Conservation (phyloP, 2,797 vertebrate genomes). For the Melanotaenia nigrans region DNA sequence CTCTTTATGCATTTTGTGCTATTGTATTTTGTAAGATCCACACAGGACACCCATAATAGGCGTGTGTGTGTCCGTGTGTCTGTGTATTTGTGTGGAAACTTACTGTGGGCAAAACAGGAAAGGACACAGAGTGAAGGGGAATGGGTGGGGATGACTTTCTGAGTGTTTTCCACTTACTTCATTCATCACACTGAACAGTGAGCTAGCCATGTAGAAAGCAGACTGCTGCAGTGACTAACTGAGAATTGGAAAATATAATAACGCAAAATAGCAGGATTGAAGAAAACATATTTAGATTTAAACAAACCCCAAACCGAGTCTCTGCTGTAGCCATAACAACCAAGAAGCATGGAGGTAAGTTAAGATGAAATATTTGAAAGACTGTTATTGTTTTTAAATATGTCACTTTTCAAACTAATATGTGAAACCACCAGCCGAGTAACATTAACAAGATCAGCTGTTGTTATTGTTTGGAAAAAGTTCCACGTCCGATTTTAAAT, state of each 20-base stretch:
- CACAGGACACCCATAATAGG: not conserved
- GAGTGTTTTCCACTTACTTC: slow-evolving; percentile 73
- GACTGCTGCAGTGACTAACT: slow-evolving; percentile 17
- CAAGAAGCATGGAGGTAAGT: slow-evolving; percentile 77
- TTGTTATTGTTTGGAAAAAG: not conserved
- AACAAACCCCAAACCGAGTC: slow-evolving; percentile 15
- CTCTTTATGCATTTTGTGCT: not conserved
- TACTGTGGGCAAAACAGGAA: slow-evolving; percentile 72
- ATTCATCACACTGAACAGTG: slow-evolving; percentile 63
- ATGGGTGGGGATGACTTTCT: slow-evolving; percentile 69
- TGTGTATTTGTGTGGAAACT: slow-evolving; percentile 28
- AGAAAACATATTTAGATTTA: slow-evolving; percentile 16
- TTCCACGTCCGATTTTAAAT: not conserved
- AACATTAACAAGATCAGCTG: not conserved
- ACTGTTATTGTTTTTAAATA: not conserved
- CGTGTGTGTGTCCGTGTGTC: no score
- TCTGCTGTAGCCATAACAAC: slow-evolving; percentile 17
- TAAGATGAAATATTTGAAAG: slow-evolving; percentile 9
- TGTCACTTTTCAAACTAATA: not conserved
- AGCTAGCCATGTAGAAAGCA: slow-evolving; percentile 37
- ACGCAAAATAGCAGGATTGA: slow-evolving; percentile 39
- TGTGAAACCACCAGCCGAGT: not conserved
- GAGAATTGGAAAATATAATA: slow-evolving; percentile 55
- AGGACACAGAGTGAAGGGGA: slow-evolving; percentile 64
- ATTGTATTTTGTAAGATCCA: not conserved